These are phyloP conservation scores for Drosophila pachea DNA, from an alignment of 1,140 invertebrate genomes.

Conservation along the genomic window DNA sequence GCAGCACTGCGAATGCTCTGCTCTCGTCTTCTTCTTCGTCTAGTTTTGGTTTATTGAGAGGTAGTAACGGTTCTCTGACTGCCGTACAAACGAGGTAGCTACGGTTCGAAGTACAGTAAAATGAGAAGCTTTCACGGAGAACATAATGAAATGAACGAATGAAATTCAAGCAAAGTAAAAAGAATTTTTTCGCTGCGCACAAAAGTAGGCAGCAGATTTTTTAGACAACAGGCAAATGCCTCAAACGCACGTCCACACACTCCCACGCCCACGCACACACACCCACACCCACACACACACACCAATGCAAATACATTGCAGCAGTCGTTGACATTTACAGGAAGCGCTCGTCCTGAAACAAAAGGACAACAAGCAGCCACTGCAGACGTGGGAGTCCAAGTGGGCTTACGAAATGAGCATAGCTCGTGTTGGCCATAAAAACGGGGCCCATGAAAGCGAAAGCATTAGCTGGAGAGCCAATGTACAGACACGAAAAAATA, in stretches of 20 bases:
- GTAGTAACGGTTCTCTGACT: slow-evolving; percentile 61
- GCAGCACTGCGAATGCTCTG: slow-evolving; percentile 31
- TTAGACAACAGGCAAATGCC: not conserved
- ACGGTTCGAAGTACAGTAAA: slow-evolving; percentile 26
- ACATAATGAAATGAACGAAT: slow-evolving; percentile 18
- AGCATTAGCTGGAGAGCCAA: slow-evolving; percentile 1
- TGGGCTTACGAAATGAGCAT: slow-evolving; percentile 42
- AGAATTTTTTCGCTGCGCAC: slow-evolving; percentile 36
- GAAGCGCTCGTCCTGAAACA: slow-evolving; percentile 30
- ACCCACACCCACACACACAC: no score
- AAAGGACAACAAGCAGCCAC: slow-evolving; percentile 15
- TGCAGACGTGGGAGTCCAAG: slow-evolving; percentile 24
- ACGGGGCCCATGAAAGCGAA: slow-evolving; percentile 14
- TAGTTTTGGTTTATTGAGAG: slow-evolving; percentile 32
- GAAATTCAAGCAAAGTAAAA: slow-evolving; percentile 46
- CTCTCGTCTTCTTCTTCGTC: not conserved
- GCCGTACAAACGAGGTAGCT: slow-evolving; percentile 56
- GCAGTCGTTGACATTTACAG: slow-evolving; percentile 56
- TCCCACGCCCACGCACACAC: slow-evolving; percentile 29
- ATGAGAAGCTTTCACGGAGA: not conserved
- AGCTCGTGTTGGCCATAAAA: slow-evolving; percentile 72
- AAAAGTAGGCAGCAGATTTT: slow-evolving; percentile 37
- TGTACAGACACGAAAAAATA: not conserved
- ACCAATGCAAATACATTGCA: slow-evolving; percentile 54
- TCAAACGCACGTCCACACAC: not conserved